Conservation (phyloP, 1,140 invertebrate species). For the Archegozetes longisetosus region DNA sequence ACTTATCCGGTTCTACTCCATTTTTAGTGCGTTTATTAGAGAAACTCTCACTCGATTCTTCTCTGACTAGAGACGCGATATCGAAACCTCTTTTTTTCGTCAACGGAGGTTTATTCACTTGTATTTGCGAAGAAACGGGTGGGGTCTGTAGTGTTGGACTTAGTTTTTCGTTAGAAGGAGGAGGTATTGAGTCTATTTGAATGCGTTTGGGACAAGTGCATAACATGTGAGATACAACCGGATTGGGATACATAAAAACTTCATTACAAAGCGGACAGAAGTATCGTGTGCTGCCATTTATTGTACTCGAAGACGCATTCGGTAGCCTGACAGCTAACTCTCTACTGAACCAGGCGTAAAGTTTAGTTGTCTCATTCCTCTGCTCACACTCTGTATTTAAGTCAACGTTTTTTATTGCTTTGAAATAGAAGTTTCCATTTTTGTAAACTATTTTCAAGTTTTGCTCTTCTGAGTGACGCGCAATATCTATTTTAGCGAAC, state of each 20-base stretch:
- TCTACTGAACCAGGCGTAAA: slow-evolving; percentile 33
- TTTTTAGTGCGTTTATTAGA: slow-evolving; percentile 1
- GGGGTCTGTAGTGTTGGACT: not conserved
- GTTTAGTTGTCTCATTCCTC: slow-evolving; percentile 18
- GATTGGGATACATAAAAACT: slow-evolving; percentile 22
- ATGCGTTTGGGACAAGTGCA: slow-evolving; percentile 19
- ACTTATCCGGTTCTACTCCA: not conserved
- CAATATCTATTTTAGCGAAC: slow-evolving; percentile 16
- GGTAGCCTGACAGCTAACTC: slow-evolving; percentile 29
- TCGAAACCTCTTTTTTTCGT: slow-evolving; percentile 20
- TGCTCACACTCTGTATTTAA: not conserved
- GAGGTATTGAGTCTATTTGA: not conserved
- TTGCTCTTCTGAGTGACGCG: slow-evolving; percentile 30
- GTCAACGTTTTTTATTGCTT: slow-evolving; percentile 24
- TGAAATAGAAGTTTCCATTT: slow-evolving; percentile 30
- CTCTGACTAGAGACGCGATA: slow-evolving; percentile 22
- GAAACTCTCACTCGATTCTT: not conserved
- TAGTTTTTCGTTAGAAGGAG: not conserved
- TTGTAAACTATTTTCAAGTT: slow-evolving; percentile 31
- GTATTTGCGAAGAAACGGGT: slow-evolving; percentile 3
- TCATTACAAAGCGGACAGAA: slow-evolving; percentile 22
- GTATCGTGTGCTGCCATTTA: slow-evolving; percentile 21
- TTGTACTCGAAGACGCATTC: slow-evolving; percentile 19
- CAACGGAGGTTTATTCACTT: slow-evolving; percentile 1
- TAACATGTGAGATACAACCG: slow-evolving; percentile 21